A percentile compares a stretch with the other conserved stretches of the same genome.
Evolutionary conservation across 2,888 invertebrate genomes (phyloP).

Genomic region (Operophtera brumata): DNA sequence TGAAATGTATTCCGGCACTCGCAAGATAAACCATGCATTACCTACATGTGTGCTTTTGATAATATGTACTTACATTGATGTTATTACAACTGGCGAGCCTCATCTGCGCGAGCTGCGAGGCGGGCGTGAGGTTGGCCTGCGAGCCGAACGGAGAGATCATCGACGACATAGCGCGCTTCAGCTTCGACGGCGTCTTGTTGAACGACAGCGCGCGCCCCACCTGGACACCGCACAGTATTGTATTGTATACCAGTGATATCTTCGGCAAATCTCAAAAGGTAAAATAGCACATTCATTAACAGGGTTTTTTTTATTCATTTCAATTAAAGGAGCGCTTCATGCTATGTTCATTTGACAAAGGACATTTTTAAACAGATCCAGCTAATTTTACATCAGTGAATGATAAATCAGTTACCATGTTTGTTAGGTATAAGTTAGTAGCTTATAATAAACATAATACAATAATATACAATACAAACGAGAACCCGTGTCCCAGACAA

Average conservation of each 20-base stretch:
- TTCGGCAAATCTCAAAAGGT: not conserved
- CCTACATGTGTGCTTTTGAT: too few relatives aligned
- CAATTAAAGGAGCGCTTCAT: constrained; percentile 7
- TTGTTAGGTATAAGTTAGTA: constrained; percentile 11
- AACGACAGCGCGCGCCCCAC: constrained; percentile 97
- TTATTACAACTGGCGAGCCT: constrained; percentile 92
- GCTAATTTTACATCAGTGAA: not conserved
- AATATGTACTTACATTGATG: constrained; percentile 87
- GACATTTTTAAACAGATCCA: not conserved
- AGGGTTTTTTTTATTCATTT: not conserved
- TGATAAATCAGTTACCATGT: not conserved
- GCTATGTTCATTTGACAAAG: constrained; percentile 9
- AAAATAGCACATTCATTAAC: not conserved
- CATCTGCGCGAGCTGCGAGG: constrained; percentile 92
- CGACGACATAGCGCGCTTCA: constrained; percentile 96
- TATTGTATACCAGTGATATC: too few relatives aligned
- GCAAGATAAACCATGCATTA: too few relatives aligned
- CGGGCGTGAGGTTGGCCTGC: constrained; percentile 90
- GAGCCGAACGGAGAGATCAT: constrained; percentile 96
- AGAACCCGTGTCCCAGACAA: constrained; percentile 28
- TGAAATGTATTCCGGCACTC: too few relatives aligned
- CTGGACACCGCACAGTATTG: constrained; percentile 46
- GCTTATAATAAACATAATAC: constrained; percentile 19
- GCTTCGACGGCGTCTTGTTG: constrained; percentile 95
- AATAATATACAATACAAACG: constrained; percentile 22